Percentiles rank a stretch among this genome's conserved stretches.
These are phyloP conservation scores for Sitodiplosis mosellana DNA, from an alignment of 1,140 invertebrate genomes.

Conservation along the genomic window DNA sequence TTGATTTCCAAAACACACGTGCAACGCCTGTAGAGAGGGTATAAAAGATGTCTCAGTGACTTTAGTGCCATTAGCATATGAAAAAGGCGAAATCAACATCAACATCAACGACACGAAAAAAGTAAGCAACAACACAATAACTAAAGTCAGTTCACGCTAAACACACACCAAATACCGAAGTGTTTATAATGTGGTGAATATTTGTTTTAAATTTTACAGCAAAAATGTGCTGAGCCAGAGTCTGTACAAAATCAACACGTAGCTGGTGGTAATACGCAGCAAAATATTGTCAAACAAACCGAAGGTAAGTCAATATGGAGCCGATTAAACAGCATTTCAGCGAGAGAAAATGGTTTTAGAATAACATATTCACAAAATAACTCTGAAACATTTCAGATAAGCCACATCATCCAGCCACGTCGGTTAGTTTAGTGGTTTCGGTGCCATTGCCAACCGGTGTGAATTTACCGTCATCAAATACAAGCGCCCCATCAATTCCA, in stretches of 20 bases:
- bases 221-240: neutral
- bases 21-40: constrained; percentile 12
- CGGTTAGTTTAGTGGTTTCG: constrained; percentile 21
- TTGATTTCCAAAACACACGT: neutral
- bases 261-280: neutral
- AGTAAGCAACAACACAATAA: neutral
- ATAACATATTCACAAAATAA: no score
- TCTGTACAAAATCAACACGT: no score
- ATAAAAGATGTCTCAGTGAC: constrained; percentile 23
- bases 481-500: neutral
- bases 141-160: no score
- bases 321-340: no score
- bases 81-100: constrained; percentile 17
- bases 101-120: constrained; percentile 17
- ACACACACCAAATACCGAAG: no score
- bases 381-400: no score
- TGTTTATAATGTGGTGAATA: neutral
- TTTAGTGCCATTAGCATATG: constrained; percentile 16
- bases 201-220: neutral
- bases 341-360: no score
- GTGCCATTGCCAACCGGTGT: constrained; percentile 23
- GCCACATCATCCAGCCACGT: constrained; percentile 4
- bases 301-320: neutral
- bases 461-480: constrained; percentile 16
- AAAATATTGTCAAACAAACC: neutral